Evolutionary conservation across 2,888 invertebrate genomes (phyloP), one percentile per base, ranked within the genome.

Genomic region (Strigamia crassipes): DNA sequence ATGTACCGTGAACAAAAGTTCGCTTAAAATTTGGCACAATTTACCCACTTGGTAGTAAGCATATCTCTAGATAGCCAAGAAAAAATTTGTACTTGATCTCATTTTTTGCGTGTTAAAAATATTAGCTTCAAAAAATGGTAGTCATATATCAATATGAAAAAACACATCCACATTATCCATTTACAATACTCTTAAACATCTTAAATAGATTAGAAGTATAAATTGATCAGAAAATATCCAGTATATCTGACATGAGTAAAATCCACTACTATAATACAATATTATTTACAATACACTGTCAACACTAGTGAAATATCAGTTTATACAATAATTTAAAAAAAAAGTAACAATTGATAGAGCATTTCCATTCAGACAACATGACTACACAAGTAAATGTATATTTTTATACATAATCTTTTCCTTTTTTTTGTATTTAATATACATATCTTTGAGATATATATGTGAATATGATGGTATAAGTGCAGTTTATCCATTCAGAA

Each of bases 181-280:
- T 23, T 31, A 80, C 80, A 80, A 78, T 78, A 78, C 61, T 18
- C 61, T 81, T 80, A 80, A 18, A 73, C 81, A 73, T 73, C 34
- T 21, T 66, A 81, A 81, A 81, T 81, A 73, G 80, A 80, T 80
- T 78, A 56, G 56, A 46, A 56, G 81, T 81, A 81, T 81, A 81
- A 81, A 81, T 66, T 66, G 61, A 81, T 81, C 81, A 73, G 81
- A 81, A 81, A 81, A 81, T 81, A 81, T 61, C 81, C 61, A 73
- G 13, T 81, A 81, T 81, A 46, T 73, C 41, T 31, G 23, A 56
- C 66, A 66, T 38, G 73, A 73, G 66, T 73, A 81, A 81, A 46
- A 81, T 81, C 66, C 73, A 81, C 81, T 81, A 81, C 38, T 81
- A 81, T 81, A 81, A 81, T 81, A 81, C 81, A 81, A 38, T 81